A percentile compares a stretch with the other conserved stretches of the same genome.
These are phyloP conservation scores for human DNA, from an alignment of 2,113 vertebrate genomes.

Conservation along the genomic window DNA sequence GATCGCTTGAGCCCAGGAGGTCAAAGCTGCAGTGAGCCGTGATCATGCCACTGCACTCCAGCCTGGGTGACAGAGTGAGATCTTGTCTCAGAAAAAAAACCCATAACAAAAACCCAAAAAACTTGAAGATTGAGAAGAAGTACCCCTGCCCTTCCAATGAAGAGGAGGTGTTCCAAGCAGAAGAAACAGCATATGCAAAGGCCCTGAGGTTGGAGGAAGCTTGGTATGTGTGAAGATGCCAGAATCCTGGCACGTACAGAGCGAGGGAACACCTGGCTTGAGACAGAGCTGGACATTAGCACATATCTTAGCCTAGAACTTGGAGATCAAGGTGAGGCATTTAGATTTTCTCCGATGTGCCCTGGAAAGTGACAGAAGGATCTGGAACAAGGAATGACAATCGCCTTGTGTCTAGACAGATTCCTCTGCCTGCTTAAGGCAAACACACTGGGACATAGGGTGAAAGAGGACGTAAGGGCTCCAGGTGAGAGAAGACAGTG, in stretches of 20 bases:
- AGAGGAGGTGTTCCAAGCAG: fast-evolving
- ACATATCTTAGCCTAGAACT: neutral
- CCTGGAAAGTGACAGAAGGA: neutral
- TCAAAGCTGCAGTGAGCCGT: too few species aligned
- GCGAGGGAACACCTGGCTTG: neutral
- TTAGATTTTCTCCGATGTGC: neutral
- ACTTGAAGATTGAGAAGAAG: neutral
- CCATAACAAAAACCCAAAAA: neutral
- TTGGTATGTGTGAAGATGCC: neutral
- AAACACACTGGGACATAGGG: too few species aligned
- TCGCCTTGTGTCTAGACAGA: neutral
- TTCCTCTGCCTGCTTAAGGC: neutral
- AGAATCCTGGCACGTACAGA: neutral
- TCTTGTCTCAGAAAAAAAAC: too few species aligned
- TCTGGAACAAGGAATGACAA: neutral
- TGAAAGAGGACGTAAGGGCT: neutral
- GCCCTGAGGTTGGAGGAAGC: neutral
- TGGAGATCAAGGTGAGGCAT: neutral
- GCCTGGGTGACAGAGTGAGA: too few species aligned
- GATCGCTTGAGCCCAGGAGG: too few species aligned
- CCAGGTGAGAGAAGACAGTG: neutral
- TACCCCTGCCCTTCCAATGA: neutral
- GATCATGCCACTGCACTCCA: too few species aligned
- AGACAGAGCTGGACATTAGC: neutral
- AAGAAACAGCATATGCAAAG: neutral